These are phyloP conservation scores for Chionomys nivalis DNA, from an alignment of 2,113 vertebrate species.

Conservation along the genomic window DNA sequence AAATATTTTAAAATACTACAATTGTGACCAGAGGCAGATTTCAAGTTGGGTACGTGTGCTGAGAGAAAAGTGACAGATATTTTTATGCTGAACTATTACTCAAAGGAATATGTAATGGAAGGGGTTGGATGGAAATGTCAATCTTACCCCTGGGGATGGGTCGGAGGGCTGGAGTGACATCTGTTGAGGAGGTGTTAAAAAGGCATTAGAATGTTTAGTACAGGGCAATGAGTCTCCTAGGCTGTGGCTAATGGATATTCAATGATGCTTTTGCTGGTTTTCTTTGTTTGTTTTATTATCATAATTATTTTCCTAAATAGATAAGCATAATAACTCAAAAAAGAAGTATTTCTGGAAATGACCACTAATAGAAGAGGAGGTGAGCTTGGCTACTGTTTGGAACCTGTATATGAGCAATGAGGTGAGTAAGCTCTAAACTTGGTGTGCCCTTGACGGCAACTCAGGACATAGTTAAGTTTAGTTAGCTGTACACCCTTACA, in stretches of 20 bases:
- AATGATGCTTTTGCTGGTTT: not conserved
- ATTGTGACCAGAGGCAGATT: conserved; percentile 59
- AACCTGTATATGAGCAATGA: not conserved
- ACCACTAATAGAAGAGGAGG: not conserved
- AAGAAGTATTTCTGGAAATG: not conserved
- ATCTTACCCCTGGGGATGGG: not conserved
- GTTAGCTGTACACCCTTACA: not conserved
- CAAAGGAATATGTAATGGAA: conserved; percentile 46
- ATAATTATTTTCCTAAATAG: not conserved
- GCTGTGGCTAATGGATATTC: not conserved
- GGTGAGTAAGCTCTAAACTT: not conserved
- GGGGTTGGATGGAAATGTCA: conserved; percentile 44
- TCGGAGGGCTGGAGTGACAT: not conserved
- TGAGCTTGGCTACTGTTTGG: not conserved
- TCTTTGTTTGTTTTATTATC: not conserved
- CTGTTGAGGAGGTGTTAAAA: conserved; percentile 19
- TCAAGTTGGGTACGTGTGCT: conserved; percentile 30
- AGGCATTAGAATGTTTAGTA: conserved; percentile 39
- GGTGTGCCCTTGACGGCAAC: not conserved
- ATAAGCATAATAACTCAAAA: not conserved
- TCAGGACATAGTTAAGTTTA: not conserved
- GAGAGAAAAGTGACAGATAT: conserved; percentile 46
- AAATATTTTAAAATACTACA: conserved; percentile 65
- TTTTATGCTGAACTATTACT: conserved; percentile 23
- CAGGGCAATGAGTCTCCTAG: not conserved